Evolutionary conservation across 1,140 invertebrate genomes (phyloP).

Genomic region (Thaumetopoea pityocampa): DNA sequence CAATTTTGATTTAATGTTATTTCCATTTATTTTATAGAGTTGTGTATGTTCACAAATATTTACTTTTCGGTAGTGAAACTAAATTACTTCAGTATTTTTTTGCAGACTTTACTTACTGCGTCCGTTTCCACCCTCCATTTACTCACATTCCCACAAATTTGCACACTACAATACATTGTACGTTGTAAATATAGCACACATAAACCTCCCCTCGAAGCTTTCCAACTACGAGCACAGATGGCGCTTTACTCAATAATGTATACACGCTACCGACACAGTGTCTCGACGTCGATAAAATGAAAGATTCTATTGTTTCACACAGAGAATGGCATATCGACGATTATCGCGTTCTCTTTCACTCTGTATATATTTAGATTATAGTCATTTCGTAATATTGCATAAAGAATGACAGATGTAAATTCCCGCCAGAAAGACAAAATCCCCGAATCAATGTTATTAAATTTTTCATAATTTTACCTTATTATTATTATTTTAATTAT

Average conservation of each 20-base stretch:
- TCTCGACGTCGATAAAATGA: constrained; percentile 4
- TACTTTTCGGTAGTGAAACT: too few species aligned
- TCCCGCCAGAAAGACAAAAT: constrained; percentile 16
- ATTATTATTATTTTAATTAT: background rate
- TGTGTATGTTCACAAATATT: too few species aligned
- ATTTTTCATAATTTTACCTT: constrained; percentile 1
- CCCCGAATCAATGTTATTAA: constrained; percentile 1
- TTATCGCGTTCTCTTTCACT: constrained; percentile 20
- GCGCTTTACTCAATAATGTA: background rate
- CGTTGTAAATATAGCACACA: constrained; percentile 17
- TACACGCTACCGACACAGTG: constrained; percentile 16
- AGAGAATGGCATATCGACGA: constrained; percentile 29
- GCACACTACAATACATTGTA: constrained; percentile 1
- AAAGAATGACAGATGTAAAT: constrained; percentile 23
- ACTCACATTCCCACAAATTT: constrained; percentile 1
- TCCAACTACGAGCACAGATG: constrained; percentile 28
- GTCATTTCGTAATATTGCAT: constrained; percentile 18
- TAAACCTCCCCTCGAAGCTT: constrained; percentile 11
- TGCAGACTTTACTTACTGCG: constrained; percentile 43
- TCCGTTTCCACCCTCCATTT: constrained; percentile 51
- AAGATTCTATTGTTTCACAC: constrained; percentile 33
- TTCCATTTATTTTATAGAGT: too few species aligned
- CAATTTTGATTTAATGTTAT: too few species aligned
- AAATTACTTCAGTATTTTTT: too few species aligned
- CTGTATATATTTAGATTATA: constrained; percentile 21